These are phyloP conservation scores for Marasmarcha lunaedactyla DNA, from an alignment of 2,888 invertebrate species.

Conservation along the genomic window DNA sequence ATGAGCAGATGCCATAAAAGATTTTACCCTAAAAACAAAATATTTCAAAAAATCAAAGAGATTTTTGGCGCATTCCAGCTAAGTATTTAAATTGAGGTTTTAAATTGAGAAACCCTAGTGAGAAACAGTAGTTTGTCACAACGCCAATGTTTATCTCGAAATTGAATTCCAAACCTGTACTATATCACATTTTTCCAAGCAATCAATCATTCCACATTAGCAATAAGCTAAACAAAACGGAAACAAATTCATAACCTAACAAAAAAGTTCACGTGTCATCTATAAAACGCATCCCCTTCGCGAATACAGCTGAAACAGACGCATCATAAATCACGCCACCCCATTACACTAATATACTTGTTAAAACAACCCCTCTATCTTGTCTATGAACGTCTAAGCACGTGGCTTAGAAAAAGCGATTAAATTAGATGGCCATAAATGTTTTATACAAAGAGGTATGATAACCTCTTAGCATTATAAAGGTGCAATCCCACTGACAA, in stretches of 20 bases:
- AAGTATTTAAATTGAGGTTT: too few relatives aligned
- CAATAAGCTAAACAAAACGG: conserved; percentile 4
- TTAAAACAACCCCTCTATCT: conserved; percentile 69
- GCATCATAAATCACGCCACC: conserved; percentile 63
- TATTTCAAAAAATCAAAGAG: too few relatives aligned
- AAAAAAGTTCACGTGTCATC: conserved; percentile 49
- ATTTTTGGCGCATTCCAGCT: too few relatives aligned
- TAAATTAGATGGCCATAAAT: conserved; percentile 45
- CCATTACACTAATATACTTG: conserved; percentile 65
- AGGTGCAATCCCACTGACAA: conserved; percentile 40
- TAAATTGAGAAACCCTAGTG: too few relatives aligned
- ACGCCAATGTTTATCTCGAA: too few relatives aligned
- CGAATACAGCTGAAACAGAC: conserved; percentile 61
- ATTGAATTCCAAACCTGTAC: too few relatives aligned
- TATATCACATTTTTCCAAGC: too few relatives aligned
- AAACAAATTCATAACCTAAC: conserved; percentile 25
- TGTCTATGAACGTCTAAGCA: conserved; percentile 44
- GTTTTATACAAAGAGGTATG: conserved; percentile 33
- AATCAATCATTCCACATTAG: too few relatives aligned
- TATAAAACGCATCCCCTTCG: conserved; percentile 43
- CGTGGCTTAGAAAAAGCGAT: conserved; percentile 38
- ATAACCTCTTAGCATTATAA: conserved; percentile 63
- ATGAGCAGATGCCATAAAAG: background rate
- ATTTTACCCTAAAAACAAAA: too few relatives aligned
- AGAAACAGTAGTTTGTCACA: too few relatives aligned